Percentiles rank a stretch among this genome's conserved stretches.
Evolutionary conservation across 2,888 invertebrate species (phyloP).

Genomic region (Heliconius charithonia): DNA sequence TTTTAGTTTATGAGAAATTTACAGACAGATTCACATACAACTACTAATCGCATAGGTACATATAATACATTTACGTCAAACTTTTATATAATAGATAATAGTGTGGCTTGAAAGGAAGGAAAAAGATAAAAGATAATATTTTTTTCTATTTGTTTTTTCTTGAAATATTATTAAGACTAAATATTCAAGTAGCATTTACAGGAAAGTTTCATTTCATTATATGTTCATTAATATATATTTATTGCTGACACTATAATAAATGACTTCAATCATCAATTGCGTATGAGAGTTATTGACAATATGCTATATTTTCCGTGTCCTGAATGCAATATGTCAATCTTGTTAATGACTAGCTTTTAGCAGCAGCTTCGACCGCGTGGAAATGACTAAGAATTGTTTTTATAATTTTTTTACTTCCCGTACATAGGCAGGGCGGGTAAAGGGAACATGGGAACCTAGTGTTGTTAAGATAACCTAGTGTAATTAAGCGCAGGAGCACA

Average conservation of each 20-base stretch:
- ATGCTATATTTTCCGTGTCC: background rate
- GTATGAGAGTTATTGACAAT: background rate
- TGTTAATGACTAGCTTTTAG: background rate
- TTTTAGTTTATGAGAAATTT: background rate
- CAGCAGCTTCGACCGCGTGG: background rate
- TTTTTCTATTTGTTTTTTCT: background rate
- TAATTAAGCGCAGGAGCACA: background rate
- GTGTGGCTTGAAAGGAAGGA: background rate
- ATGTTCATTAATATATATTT: background rate
- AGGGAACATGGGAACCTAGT: background rate
- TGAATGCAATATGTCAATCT: background rate
- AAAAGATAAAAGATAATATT: background rate
- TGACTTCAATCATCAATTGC: background rate
- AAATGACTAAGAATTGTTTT: background rate
- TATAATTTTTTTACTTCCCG: background rate
- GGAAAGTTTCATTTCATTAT: background rate
- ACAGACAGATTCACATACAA: background rate
- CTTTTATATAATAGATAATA: too few species aligned
- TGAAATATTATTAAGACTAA: background rate
- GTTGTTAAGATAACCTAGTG: background rate
- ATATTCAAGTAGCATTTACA: background rate
- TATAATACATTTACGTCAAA: too few species aligned
- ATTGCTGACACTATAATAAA: conserved; percentile 1
- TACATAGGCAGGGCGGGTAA: background rate
- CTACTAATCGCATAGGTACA: background rate